Percentiles rank a stretch among this genome's conserved stretches.
These are phyloP conservation scores for Galbula dea DNA, from an alignment of 2,113 vertebrate genomes.

Conservation along the genomic window DNA sequence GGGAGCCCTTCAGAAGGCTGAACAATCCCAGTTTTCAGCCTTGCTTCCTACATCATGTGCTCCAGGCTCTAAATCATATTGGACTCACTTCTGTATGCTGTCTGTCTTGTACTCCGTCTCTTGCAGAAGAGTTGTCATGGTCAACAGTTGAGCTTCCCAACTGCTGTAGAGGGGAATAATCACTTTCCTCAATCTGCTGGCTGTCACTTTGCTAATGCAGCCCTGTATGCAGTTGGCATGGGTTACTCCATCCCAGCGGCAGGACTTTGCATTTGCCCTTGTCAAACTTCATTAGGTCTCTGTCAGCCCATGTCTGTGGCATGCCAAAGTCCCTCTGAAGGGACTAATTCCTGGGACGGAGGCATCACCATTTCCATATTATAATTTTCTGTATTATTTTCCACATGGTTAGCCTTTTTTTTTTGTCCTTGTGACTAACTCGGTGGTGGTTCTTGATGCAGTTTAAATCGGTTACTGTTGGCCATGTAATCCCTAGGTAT, in stretches of 20 bases:
- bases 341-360: neutral
- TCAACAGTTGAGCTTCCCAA: neutral
- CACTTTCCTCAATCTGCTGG: neutral
- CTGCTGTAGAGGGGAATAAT: neutral
- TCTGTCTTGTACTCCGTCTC: neutral
- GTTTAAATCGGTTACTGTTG: neutral
- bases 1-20: neutral
- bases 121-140: neutral
- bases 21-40: neutral
- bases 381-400: neutral
- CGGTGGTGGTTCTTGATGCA: neutral
- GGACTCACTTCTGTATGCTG: neutral
- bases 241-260: neutral
- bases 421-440: neutral
- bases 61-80: neutral
- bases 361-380: neutral
- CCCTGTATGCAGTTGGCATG: neutral
- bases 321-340: neutral
- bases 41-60: neutral
- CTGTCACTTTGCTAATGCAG: neutral
- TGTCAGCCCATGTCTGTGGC: neutral
- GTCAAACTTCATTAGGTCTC: neutral
- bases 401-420: neutral
- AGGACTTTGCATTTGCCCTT: neutral
- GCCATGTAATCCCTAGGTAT: neutral